Percentiles rank a stretch among this genome's conserved stretches.
Evolutionary conservation across 2,113 vertebrate species (phyloP).

Genomic region (Gadus chalcogrammus): DNA sequence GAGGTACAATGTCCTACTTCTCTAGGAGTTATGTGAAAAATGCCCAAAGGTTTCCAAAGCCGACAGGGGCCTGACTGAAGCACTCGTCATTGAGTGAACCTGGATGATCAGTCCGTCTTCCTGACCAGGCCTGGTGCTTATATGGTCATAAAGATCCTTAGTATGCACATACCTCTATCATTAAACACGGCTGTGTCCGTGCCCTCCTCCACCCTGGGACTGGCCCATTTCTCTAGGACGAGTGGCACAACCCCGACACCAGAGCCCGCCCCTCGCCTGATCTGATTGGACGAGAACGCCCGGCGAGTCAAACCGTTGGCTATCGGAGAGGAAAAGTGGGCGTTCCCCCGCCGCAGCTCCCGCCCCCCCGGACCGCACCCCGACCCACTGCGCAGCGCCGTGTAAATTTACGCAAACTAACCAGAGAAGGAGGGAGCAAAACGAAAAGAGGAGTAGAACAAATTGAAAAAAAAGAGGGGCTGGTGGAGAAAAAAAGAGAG

Average conservation of each 20-base stretch:
- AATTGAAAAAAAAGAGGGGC: slow-evolving; percentile 28
- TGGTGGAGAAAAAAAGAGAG: slow-evolving; percentile 42
- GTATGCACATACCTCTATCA: slow-evolving; percentile 73
- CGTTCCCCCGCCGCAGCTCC: slow-evolving; percentile 17
- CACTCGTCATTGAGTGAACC: slow-evolving; percentile 1
- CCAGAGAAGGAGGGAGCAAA: slow-evolving; percentile 55
- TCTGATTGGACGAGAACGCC: slow-evolving; percentile 50
- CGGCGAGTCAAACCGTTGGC: slow-evolving; percentile 2
- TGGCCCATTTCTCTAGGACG: slow-evolving; percentile 30
- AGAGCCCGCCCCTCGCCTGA: not conserved
- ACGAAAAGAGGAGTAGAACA: slow-evolving; percentile 14
- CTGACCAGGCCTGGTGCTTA: slow-evolving; percentile 69
- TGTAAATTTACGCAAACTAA: slow-evolving; percentile 51
- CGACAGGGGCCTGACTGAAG: slow-evolving; percentile 20
- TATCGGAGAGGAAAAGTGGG: slow-evolving; percentile 10
- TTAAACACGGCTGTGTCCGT: slow-evolving; percentile 68
- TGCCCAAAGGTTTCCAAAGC: slow-evolving; percentile 16
- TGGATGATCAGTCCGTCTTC: slow-evolving; percentile 55
- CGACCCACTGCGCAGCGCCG: slow-evolving; percentile 37
- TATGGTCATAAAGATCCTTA: slow-evolving; percentile 77
- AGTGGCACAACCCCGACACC: not conserved
- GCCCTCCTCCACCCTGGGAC: slow-evolving; percentile 49
- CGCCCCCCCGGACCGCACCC: slow-evolving; percentile 70
- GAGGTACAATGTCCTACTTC: too few species aligned
- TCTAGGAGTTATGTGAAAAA: not conserved